phyloP scores from a whole-genome alignment of 2,888 invertebrate genomes.

The Andrena minutula region DNA sequence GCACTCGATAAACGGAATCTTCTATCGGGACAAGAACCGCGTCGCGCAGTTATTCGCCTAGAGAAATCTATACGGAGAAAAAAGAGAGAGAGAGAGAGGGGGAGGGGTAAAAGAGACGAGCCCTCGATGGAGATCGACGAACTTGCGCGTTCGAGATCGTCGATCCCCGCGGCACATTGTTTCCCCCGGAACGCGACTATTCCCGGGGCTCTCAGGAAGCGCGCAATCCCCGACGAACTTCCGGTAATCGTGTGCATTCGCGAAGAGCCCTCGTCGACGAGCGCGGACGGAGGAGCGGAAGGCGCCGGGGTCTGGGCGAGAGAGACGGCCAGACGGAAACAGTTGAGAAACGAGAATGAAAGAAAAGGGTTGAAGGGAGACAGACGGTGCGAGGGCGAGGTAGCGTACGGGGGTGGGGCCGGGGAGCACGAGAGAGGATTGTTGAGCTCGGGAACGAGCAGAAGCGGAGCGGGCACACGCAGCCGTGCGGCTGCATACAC shows the following conservation, averaged over 20 bases:
- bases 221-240: slow-evolving; percentile 68
- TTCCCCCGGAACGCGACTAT: slow-evolving; percentile 69
- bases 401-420: no score
- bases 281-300: slow-evolving; percentile 35
- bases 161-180: slow-evolving; percentile 68
- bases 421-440: slow-evolving; percentile 3
- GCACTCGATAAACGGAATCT: neutral
- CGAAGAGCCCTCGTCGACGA: slow-evolving; percentile 63
- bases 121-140: slow-evolving; percentile 22
- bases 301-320: slow-evolving; percentile 16
- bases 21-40: neutral
- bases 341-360: slow-evolving; percentile 17
- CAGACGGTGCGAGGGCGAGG: no score
- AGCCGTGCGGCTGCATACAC: slow-evolving; percentile 22
- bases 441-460: neutral
- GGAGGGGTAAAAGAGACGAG: neutral
- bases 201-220: slow-evolving; percentile 66
- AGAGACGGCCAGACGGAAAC: slow-evolving; percentile 22
- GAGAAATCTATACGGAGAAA: neutral
- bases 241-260: slow-evolving; percentile 72
- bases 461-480: slow-evolving; percentile 22
- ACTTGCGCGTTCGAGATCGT: slow-evolving; percentile 57
- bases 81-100: neutral
- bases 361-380: neutral
- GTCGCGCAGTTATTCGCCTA: neutral